Evolutionary conservation across 1,140 invertebrate species (phyloP).

Genomic region (Campodea augens): DNA sequence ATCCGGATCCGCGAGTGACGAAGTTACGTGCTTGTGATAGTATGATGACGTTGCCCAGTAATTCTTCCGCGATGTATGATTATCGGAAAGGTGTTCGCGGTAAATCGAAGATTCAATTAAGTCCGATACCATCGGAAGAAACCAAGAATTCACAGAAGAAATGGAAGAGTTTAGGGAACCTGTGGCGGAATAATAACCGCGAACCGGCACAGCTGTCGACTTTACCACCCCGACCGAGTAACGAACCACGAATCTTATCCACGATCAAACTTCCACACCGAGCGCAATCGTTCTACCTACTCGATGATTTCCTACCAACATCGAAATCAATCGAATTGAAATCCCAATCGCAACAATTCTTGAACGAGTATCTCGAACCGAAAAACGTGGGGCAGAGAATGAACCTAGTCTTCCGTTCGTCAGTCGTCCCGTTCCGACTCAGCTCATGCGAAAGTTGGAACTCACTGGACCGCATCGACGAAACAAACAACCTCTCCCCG

Average conservation of each 20-base stretch:
- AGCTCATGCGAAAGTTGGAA: not conserved
- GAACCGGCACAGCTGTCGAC: not conserved
- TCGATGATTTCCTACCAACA: not conserved
- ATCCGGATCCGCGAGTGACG: not conserved
- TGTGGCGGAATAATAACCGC: not conserved
- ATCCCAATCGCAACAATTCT: not conserved
- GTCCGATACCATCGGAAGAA: not conserved
- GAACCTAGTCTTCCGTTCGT: not conserved
- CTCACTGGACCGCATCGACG: not conserved
- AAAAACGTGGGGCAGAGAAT: not conserved
- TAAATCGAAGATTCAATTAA: not conserved
- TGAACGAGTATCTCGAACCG: not conserved
- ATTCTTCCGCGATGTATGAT: not conserved
- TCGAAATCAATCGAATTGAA: not conserved
- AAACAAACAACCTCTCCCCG: too few species aligned
- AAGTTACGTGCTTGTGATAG: not conserved
- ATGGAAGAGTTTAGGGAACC: not conserved
- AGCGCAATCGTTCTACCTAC: conserved; percentile 1
- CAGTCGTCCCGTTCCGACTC: not conserved
- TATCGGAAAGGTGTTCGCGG: not conserved
- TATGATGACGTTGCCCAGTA: not conserved
- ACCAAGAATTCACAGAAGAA: not conserved
- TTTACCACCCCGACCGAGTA: not conserved
- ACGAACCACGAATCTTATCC: not conserved
- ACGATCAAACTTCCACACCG: not conserved